Evolutionary conservation across 1,140 invertebrate genomes (phyloP).

Genomic region (Zelostemma sp.): DNA sequence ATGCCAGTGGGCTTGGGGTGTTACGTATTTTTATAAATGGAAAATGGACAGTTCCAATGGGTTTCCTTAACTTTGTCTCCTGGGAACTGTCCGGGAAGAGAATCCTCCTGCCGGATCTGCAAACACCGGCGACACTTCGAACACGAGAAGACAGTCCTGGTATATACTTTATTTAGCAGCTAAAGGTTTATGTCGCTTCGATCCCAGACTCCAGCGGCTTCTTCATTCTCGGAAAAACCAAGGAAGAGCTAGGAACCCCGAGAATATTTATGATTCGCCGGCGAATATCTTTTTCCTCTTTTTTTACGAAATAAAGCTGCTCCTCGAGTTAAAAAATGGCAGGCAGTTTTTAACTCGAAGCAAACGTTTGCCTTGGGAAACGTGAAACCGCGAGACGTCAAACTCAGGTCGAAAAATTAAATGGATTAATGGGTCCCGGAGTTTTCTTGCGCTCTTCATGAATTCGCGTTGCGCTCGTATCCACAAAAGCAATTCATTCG

Average conservation of each 20-base stretch:
- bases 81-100: slow-evolving; percentile 41
- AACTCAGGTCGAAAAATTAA: no score
- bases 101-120: slow-evolving; percentile 8
- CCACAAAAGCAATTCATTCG: slow-evolving; percentile 3
- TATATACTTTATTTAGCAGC: slow-evolving; percentile 29
- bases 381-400: no score
- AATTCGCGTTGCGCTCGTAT: background rate
- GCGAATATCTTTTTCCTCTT: no score
- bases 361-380: no score
- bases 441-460: background rate
- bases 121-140: slow-evolving; percentile 10
- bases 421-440: background rate
- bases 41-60: slow-evolving; percentile 51
- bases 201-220: slow-evolving; percentile 9
- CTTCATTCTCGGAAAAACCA: slow-evolving; percentile 8
- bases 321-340: no score
- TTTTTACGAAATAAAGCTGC: no score
- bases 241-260: background rate
- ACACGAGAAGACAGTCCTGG: slow-evolving; percentile 8
- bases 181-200: slow-evolving; percentile 8
- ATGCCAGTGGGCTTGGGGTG: slow-evolving; percentile 24
- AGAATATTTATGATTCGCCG: slow-evolving; percentile 27
- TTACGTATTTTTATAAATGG: slow-evolving; percentile 44
- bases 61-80: slow-evolving; percentile 55
- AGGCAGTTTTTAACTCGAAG: no score